A percentile compares a stretch with the other conserved stretches of the same genome.
These are phyloP conservation scores for Agrenia bidenticulata DNA, from an alignment of 2,888 invertebrate genomes.

Conservation along the genomic window DNA sequence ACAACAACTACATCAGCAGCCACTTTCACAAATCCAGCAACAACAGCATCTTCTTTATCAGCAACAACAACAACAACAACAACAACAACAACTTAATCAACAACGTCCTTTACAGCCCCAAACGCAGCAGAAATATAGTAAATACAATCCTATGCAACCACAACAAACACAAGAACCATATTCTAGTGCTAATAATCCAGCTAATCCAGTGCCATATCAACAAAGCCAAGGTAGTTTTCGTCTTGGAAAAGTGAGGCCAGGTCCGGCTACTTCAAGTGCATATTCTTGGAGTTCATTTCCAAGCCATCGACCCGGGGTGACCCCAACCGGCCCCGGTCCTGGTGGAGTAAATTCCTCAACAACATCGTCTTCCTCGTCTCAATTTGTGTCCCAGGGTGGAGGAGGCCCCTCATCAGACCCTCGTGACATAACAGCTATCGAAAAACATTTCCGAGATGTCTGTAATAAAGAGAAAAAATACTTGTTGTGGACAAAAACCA, in stretches of 20 bases:
- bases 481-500: conserved; percentile 67
- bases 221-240: too few relatives aligned
- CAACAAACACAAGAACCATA: too few relatives aligned
- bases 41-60: too few relatives aligned
- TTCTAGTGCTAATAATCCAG: too few relatives aligned
- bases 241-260: not conserved
- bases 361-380: not conserved
- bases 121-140: too few relatives aligned
- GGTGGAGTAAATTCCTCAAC: conserved; percentile 19
- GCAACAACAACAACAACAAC: too few relatives aligned
- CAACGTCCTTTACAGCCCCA: too few relatives aligned
- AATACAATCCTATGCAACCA: too few relatives aligned
- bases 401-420: conserved; percentile 31
- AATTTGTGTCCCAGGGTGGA: conserved; percentile 13
- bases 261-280: not conserved
- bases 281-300: conserved; percentile 26
- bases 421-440: conserved; percentile 77
- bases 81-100: too few relatives aligned
- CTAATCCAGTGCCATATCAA: too few relatives aligned
- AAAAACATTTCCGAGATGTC: conserved; percentile 79
- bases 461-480: conserved; percentile 77
- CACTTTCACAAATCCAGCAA: too few relatives aligned
- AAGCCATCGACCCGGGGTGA: conserved; percentile 36
- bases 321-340: conserved; percentile 38
- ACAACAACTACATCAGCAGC: too few relatives aligned